These are phyloP conservation scores for Lithobates sylvaticus DNA, from an alignment of 2,797 vertebrate species.

Conservation along the genomic window DNA sequence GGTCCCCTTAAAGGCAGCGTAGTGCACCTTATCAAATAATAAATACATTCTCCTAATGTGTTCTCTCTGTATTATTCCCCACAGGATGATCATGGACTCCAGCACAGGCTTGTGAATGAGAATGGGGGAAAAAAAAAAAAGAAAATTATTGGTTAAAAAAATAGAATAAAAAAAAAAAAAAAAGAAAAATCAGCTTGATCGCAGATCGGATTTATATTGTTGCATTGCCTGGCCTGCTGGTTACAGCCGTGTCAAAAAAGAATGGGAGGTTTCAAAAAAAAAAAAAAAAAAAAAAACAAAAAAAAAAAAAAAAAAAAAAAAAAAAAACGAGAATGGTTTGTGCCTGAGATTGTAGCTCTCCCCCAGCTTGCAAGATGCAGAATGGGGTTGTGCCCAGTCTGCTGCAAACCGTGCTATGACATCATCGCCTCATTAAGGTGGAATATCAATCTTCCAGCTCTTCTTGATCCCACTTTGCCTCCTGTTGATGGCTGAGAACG, in stretches of 20 bases:
- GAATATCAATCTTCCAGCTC: slow-evolving; percentile 33
- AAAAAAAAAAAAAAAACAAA: slow-evolving; percentile 56
- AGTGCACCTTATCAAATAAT: slow-evolving; percentile 30
- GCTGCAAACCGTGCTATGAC: slow-evolving; percentile 58
- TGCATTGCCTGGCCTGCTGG: slow-evolving; percentile 60
- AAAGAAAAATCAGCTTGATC: slow-evolving; percentile 34
- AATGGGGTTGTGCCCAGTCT: slow-evolving; percentile 56
- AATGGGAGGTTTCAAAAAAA: slow-evolving; percentile 59
- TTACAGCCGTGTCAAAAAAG: slow-evolving; percentile 56
- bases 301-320: slow-evolving; percentile 39
- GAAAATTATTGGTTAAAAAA: not conserved
- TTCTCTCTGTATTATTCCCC: slow-evolving; percentile 9
- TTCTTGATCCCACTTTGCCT: slow-evolving; percentile 20
- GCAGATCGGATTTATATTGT: slow-evolving; percentile 54
- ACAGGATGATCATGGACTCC: slow-evolving; percentile 27
- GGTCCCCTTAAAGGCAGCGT: slow-evolving; percentile 25
- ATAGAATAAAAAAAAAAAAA: slow-evolving; percentile 8
- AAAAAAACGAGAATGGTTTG: slow-evolving; percentile 48
- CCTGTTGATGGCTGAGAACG: slow-evolving; percentile 16
- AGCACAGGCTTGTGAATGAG: slow-evolving; percentile 17
- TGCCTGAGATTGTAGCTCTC: slow-evolving; percentile 51
- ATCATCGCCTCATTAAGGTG: slow-evolving; percentile 59
- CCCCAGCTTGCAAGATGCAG: slow-evolving; percentile 59
- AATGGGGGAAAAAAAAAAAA: slow-evolving; percentile 23
- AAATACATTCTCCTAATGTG: slow-evolving; percentile 27